phyloP scores from a whole-genome alignment of 2,113 vertebrate genomes.

The Nothocercus julius region DNA sequence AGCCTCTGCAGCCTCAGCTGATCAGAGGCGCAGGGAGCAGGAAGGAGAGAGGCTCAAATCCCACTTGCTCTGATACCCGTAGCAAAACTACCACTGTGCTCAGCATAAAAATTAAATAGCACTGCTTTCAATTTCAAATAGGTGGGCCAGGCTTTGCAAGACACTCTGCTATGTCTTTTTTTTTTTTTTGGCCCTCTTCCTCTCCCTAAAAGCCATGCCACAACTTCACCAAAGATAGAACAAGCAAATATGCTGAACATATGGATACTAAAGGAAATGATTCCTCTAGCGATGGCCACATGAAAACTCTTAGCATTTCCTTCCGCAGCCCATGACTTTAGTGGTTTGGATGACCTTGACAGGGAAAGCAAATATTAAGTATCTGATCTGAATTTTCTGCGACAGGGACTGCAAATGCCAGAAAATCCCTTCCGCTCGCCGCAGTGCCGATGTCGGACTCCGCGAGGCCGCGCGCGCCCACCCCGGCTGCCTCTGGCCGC shows the following conservation, averaged over 20 bases:
- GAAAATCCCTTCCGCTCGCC: background rate
- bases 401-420: background rate
- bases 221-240: slow-evolving; percentile 12
- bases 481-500: too few relatives aligned
- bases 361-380: slow-evolving; percentile 10
- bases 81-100: background rate
- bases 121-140: background rate
- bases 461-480: too few relatives aligned
- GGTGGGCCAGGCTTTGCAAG: background rate
- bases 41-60: background rate
- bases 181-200: background rate
- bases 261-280: slow-evolving; percentile 21
- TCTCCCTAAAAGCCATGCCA: background rate
- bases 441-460: background rate
- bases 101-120: background rate
- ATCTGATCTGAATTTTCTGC: background rate
- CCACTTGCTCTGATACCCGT: background rate
- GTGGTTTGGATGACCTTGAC: slow-evolving; percentile 1
- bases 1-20: background rate
- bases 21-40: background rate
- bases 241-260: slow-evolving; percentile 32
- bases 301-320: slow-evolving; percentile 35
- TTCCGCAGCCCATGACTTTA: background rate
- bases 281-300: slow-evolving; percentile 12
- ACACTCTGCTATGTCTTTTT: too few relatives aligned